A percentile compares a stretch with the other conserved stretches of the same genome.
Evolutionary conservation across 2,113 vertebrate species (phyloP).

Genomic region (Plecotus auritus): DNA sequence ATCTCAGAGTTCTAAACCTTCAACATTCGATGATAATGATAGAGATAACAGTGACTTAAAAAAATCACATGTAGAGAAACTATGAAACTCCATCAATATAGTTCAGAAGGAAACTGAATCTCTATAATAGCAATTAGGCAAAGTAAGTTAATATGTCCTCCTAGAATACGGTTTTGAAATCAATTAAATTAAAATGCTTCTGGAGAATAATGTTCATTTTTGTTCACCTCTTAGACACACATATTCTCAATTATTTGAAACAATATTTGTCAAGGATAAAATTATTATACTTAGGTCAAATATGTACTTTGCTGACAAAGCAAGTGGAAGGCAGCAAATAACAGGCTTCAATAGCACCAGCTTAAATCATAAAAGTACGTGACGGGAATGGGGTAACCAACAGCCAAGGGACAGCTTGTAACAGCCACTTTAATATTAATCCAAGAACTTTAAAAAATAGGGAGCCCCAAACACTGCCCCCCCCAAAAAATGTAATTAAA

Average conservation of each 20-base stretch:
- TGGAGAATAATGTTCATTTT: neutral
- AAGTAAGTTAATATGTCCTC: neutral
- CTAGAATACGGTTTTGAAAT: neutral
- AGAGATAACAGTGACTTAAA: neutral
- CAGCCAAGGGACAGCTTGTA: neutral
- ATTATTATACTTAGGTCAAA: neutral
- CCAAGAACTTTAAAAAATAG: neutral
- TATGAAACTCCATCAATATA: neutral
- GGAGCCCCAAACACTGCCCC: rapidly evolving
- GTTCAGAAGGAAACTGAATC: neutral
- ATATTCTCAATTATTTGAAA: neutral
- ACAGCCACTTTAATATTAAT: neutral
- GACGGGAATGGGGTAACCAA: neutral
- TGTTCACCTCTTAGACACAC: neutral
- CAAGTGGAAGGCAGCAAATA: neutral
- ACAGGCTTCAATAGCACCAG: neutral
- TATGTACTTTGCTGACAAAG: neutral
- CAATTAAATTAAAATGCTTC: neutral
- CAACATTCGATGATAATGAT: neutral
- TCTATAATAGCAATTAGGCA: neutral
- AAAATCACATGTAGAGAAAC: neutral
- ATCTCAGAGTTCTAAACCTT: neutral
- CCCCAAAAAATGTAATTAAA: neutral
- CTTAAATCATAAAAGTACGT: neutral
- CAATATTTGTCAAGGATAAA: neutral